Evolutionary conservation across 23 tunicate genomes (phyloP), one percentile per base, ranked within the genome.

Genomic region (Clavelina lepadiformis): DNA sequence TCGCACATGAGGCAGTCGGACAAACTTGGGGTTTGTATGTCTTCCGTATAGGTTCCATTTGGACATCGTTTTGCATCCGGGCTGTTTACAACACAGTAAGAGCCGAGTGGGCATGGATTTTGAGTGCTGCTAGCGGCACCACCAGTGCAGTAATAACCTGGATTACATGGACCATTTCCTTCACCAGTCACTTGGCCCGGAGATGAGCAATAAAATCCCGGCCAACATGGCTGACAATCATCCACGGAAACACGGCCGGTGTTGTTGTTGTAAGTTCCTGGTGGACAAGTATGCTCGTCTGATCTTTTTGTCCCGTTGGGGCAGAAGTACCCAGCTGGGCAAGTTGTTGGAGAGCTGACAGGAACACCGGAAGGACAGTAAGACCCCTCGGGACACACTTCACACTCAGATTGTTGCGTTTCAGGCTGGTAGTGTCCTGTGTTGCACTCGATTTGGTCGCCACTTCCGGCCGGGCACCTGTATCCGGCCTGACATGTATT

Each of bases 61-160:
- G 81, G 93, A 65, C 98, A 91, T 3, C 68, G 68, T 1, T 31
- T 35, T 1, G 98, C 79, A 22, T 35, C 33, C 32, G 75, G 38
- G 57, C 86, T 77, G 11, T 71, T 71, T 52, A 64, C 77, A n/a
- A 26, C 37, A 44, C 98, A 91, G 62, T 63, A 91, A 18, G 65
- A 62, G 8, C 92, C 87, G 29, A 28, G 37, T 19, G 83, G 91
- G 44, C 98, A 91, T 0, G 0, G 3, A 45, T 74, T 26, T 56
- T 81, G 80, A 5, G 64, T 63, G 35, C 58, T 57, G 32, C 55
- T 33, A 25, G 35, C 25, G 20, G 97, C 57, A 6, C 89, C 89
- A 33, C 77, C 74, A 25, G 56, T 53, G 46, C 97, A 89, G 64
- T 69, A 89, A 36, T 65, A 89, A 3, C 97, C 97, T 30, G 96